A percentile compares a stretch with the other conserved stretches of the same genome.
Conservation (phyloP, 64 coral and sea anemone species). For the Stylophora pistillata region DNA sequence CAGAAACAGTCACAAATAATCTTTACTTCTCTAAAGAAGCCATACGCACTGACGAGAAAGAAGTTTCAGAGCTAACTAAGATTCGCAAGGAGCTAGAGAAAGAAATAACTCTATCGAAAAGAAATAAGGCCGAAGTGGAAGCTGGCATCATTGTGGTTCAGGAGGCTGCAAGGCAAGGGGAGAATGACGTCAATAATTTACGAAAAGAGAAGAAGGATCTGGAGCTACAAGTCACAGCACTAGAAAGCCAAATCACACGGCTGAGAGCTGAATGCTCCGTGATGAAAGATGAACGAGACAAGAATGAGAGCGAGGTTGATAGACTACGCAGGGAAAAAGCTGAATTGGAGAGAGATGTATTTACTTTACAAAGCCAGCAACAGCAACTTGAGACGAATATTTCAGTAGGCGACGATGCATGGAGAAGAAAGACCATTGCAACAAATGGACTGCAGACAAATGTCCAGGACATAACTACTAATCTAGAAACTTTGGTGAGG, state of each 20-base stretch:
- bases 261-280: conserved; percentile 69
- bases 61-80: conserved; percentile 60
- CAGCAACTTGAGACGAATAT: conserved; percentile 57
- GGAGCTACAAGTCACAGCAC: conserved; percentile 49
- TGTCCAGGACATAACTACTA: conserved; percentile 14
- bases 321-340: conserved; percentile 68
- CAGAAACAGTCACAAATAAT: conserved; percentile 25
- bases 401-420: conserved; percentile 45
- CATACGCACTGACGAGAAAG: conserved; percentile 34
- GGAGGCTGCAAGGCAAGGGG: conserved; percentile 59
- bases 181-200: conserved; percentile 43
- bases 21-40: conserved; percentile 59
- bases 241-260: conserved; percentile 75
- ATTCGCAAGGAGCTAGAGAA: conserved; percentile 63
- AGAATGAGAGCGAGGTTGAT: conserved; percentile 59
- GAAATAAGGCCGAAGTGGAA: conserved; percentile 70
- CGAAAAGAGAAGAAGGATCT: conserved; percentile 70
- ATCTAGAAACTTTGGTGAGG: conserved; percentile 52
- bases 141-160: conserved; percentile 54
- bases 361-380: conserved; percentile 51
- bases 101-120: conserved; percentile 29
- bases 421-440: conserved; percentile 50
- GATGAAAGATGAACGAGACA: conserved; percentile 65
- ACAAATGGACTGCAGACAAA: conserved; percentile 28
- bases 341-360: conserved; percentile 70